phyloP scores from a whole-genome alignment of 2,113 vertebrate genomes.

The Oryzias celebensis region DNA sequence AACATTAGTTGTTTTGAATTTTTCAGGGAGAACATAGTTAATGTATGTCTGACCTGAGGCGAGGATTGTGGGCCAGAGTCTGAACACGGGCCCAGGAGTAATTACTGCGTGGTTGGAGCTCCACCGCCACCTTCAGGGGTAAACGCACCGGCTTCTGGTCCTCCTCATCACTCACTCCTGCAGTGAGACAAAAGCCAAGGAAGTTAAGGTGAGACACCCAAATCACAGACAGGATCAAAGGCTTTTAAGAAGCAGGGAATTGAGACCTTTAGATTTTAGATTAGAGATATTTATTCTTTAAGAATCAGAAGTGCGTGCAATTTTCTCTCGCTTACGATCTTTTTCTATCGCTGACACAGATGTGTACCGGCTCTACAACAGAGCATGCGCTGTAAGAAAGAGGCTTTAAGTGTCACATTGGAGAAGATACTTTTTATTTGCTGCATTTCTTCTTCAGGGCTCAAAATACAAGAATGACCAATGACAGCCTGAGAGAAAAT shows the following conservation, averaged over 20 bases:
- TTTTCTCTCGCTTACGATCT: too few relatives aligned
- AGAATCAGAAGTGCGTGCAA: too few relatives aligned
- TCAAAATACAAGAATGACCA: not conserved
- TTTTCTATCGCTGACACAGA: too few relatives aligned
- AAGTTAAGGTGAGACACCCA: not conserved
- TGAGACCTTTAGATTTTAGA: too few relatives aligned
- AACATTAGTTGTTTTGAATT: too few relatives aligned
- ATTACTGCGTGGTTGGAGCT: slow-evolving; percentile 93
- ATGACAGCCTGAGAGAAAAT: slow-evolving; percentile 17
- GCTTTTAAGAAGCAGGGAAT: not conserved
- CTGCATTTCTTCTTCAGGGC: not conserved
- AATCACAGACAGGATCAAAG: not conserved
- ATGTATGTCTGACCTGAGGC: slow-evolving; percentile 85
- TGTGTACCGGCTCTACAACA: too few relatives aligned
- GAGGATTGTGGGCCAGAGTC: slow-evolving; percentile 94
- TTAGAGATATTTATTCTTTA: too few relatives aligned
- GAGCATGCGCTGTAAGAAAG: too few relatives aligned
- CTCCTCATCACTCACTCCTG: slow-evolving; percentile 96
- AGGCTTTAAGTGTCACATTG: too few relatives aligned
- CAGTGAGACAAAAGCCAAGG: not conserved
- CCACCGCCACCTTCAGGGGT: slow-evolving; percentile 91
- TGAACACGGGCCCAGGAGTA: slow-evolving; percentile 95
- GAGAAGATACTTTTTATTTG: too few relatives aligned
- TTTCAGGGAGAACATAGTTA: not conserved
- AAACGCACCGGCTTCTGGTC: slow-evolving; percentile 97